These are phyloP conservation scores for Drosophila atroscutellata DNA, from an alignment of 2,888 invertebrate genomes.

Conservation along the genomic window DNA sequence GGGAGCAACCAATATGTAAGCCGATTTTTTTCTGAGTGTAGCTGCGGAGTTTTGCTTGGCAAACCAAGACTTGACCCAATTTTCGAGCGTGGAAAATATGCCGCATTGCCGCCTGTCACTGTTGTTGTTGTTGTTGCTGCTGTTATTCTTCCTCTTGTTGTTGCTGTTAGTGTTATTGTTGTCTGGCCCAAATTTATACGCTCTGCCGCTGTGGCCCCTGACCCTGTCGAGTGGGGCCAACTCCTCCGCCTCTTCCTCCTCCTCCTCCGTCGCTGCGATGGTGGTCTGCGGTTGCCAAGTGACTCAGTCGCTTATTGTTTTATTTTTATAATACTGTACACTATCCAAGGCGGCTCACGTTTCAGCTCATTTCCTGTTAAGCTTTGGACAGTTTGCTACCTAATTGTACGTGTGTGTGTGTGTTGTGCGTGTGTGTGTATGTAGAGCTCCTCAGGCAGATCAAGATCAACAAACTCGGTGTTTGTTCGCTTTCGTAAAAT, in stretches of 20 bases:
- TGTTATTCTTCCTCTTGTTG: neutral
- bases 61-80: constrained; percentile 65
- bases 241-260: neutral
- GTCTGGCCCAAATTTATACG: constrained; percentile 42
- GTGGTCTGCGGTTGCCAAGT: constrained; percentile 39
- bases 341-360: constrained; percentile 52
- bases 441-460: constrained; percentile 14
- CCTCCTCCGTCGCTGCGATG: neutral
- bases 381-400: constrained; percentile 21
- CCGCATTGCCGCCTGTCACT: constrained; percentile 19
- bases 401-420: neutral
- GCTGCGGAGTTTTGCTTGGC: constrained; percentile 28
- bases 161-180: constrained; percentile 1
- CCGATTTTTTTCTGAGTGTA: neutral
- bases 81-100: constrained; percentile 54
- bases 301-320: constrained; percentile 36
- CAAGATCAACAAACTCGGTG: constrained; percentile 67
- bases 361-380: constrained; percentile 52
- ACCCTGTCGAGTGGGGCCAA: constrained; percentile 45
- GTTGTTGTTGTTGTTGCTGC: neutral
- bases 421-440: neutral
- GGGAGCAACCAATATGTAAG: neutral
- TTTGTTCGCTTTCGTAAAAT: constrained; percentile 42
- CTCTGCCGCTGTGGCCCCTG: constrained; percentile 33
- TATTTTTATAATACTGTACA: constrained; percentile 2